phyloP scores from a whole-genome alignment of 2,888 invertebrate genomes.

The Suillia variegata region DNA sequence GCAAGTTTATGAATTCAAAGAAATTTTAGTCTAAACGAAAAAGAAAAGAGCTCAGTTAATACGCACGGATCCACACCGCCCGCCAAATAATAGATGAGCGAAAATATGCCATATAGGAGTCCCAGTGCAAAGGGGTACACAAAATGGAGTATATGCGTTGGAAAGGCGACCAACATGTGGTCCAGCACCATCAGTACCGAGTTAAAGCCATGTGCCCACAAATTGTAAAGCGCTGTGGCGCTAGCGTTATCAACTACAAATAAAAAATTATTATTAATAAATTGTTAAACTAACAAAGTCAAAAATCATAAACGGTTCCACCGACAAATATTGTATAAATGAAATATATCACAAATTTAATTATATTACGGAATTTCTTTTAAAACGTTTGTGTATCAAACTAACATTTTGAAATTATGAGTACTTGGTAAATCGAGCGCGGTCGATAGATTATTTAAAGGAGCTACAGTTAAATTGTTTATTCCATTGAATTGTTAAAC shows the following conservation, averaged over 20 bases:
- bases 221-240: constrained; percentile 64
- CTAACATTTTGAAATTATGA: no score
- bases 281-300: neutral
- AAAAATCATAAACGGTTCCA: neutral
- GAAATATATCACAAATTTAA: no score
- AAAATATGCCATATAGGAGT: constrained; percentile 64
- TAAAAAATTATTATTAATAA: constrained; percentile 9
- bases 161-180: constrained; percentile 72
- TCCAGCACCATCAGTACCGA: constrained; percentile 74
- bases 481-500: no score
- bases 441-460: no score
- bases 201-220: constrained; percentile 76
- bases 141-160: constrained; percentile 69
- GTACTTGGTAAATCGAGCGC: no score
- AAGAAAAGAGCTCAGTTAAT: neutral
- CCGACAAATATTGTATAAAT: no score
- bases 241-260: constrained; percentile 22
- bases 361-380: no score
- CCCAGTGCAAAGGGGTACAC: constrained; percentile 68
- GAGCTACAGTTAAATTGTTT: no score
- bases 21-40: no score
- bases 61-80: constrained; percentile 63
- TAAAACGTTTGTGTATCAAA: no score
- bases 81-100: constrained; percentile 65
- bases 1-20: constrained; percentile 4